phyloP scores from a whole-genome alignment of 2,113 vertebrate genomes.

The Drymodes brunneopygia region DNA sequence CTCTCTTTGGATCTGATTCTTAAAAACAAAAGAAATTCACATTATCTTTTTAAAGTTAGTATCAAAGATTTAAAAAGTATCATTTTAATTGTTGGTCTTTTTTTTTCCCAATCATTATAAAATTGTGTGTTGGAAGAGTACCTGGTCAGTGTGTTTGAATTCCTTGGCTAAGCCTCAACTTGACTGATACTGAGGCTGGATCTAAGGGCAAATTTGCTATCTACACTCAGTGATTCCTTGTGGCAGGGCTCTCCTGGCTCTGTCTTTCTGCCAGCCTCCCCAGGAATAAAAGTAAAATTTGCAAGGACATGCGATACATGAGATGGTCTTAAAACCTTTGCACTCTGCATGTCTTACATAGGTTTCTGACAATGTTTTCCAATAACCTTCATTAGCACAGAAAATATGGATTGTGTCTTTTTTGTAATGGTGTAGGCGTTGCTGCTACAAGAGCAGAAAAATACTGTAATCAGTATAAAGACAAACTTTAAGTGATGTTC shows the following conservation, averaged over 20 bases:
- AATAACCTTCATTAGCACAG: not conserved
- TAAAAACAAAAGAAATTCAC: not conserved
- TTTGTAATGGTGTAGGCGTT: not conserved
- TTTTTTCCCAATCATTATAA: not conserved
- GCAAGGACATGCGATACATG: not conserved
- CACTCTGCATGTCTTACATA: not conserved
- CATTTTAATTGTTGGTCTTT: rapidly evolving
- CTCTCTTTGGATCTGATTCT: not conserved
- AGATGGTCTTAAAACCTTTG: not conserved
- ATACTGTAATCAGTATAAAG: not conserved
- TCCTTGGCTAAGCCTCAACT: not conserved
- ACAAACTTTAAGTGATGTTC: not conserved
- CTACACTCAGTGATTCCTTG: not conserved
- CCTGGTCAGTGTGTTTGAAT: not conserved
- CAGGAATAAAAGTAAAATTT: not conserved
- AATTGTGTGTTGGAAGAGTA: not conserved
- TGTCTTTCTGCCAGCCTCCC: not conserved
- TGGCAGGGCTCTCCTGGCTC: not conserved
- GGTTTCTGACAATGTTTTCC: not conserved
- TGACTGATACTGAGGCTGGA: not conserved
- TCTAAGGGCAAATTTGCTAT: not conserved
- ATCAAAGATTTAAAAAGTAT: not conserved
- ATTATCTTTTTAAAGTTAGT: not conserved
- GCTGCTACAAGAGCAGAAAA: not conserved
- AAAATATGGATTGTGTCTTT: not conserved